Base-by-base conservation (phyloP, 1,140 invertebrate species). In the Eriocheir sinensis region DNA sequence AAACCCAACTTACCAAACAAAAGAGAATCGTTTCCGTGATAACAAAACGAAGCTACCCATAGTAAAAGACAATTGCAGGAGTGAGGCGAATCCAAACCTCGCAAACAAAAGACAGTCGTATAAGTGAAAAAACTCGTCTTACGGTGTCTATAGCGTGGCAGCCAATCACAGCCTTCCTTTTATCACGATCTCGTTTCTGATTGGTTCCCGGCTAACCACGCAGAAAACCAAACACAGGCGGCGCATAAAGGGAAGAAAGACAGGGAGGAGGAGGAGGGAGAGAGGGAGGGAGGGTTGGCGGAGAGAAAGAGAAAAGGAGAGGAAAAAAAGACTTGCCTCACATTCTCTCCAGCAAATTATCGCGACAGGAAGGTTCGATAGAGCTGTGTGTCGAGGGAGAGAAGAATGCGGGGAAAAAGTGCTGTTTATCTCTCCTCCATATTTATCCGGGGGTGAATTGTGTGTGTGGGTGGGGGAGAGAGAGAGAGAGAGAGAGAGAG, bases 401-500 rank as follows among this genome's bases (percentile, higher is more conserved):
- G 8, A 72, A 72, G 60, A 72, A 72, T 72, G 60, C n/a, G 60
- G n/a, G 60, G 60, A 72, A 72, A 72, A 72, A 72, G 21, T n/a
- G 27, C n/a, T 72, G n/a, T n/a, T 72, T 21, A 72, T 72, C 17
- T 72, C n/a, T n/a, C 60, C 27, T 72, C 60, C 60, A 72, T 72
- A 72, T 72, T n/a, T 72, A 72, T 72, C 60, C n/a, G 60, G n/a
- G 8, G 60, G 60, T 72, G 60, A 72, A 72, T 72, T 72, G 60
- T n/a, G 60, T n/a, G 60, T n/a, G 53, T 4, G 12, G n/a, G 12
- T n/a, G 60, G 6, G 60, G n/a, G 60, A 12, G 12, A 72, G 12
- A 48, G 44, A 48, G 44, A 48, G 44, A 48, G 44, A 48, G 44
- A 48, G 44, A 48, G 44, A 48, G 44, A 48, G 44, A 48, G 44